Evolutionary conservation across 2,888 invertebrate genomes (phyloP), one percentile per base, ranked within the genome.

Genomic region (Pseudoips prasinana): DNA sequence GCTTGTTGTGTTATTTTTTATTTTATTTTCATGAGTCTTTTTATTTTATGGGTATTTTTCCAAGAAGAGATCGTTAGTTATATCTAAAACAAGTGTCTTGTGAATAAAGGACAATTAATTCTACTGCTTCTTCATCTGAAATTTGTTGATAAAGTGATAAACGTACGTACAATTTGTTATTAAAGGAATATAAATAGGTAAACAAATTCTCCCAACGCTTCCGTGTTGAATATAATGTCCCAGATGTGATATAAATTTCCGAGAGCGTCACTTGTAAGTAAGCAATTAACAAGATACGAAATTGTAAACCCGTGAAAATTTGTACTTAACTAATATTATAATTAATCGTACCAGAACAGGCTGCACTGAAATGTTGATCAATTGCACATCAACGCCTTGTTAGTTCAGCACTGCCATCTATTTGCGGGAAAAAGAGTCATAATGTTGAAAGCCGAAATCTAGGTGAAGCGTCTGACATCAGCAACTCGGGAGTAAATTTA

Each of bases 391-490:
- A 45, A 54, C 57, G 50, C 59, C 63, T 72, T 65, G 64, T 72
- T 63, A 64, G 60, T 59, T 50, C 63, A 57, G 66, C 73, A 59
- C 73, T 68, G 82, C 84, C 85, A 83, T 82, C 83, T 84, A 73
- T 77, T 73, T 68, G 69, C 62, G 65, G 53, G 62, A 34, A 62
- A 71, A 72, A 66, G 70, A 77, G 80, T 69, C 69, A 36, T 31
- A 64, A 61, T 59, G 64, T 56, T 69, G 65, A 69, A 79, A 74
- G 58, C 70, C 64, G 73, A 75, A 81, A 85, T 82, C 78, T 87
- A 85, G 87, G 83, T 86, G 84, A 84, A 81, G 73, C 78, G 69
- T 84, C 85, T 86, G 83, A 87, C 86, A 86, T 87, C 87, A 87
- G 72, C 86, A 71, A 72, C 55, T 64, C 65, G 58, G 55, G 64